Percentiles rank a stretch among this genome's conserved stretches.
These are phyloP conservation scores for Lobophora halterata DNA, from an alignment of 2,888 invertebrate species.

Conservation along the genomic window DNA sequence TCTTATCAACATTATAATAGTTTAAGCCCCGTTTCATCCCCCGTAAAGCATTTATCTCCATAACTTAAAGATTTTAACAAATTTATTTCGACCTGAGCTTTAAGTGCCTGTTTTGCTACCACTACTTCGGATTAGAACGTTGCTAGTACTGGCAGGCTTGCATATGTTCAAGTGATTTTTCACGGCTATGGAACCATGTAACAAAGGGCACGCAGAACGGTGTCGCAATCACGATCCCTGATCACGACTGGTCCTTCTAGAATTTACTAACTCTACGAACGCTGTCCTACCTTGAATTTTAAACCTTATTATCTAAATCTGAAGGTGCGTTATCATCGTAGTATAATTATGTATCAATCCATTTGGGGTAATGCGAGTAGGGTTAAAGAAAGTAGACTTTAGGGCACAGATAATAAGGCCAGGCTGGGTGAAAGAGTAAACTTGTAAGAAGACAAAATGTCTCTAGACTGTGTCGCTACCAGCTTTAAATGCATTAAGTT, in stretches of 20 bases:
- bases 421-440: constrained; percentile 33
- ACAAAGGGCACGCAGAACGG: constrained; percentile 77
- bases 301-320: constrained; percentile 25
- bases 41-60: background rate
- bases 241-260: constrained; percentile 74
- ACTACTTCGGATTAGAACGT: constrained; percentile 68
- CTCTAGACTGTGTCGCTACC: constrained; percentile 78
- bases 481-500: constrained; percentile 79
- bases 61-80: background rate
- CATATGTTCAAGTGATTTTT: constrained; percentile 80
- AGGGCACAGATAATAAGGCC: constrained; percentile 36
- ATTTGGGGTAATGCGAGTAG: constrained; percentile 36
- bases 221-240: constrained; percentile 78
- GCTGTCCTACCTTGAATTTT: constrained; percentile 27
- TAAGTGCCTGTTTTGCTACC: constrained; percentile 43
- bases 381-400: constrained; percentile 44
- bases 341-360: constrained; percentile 23
- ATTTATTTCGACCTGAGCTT: background rate
- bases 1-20: too few species aligned
- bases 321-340: constrained; percentile 26
- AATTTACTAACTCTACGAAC: constrained; percentile 56
- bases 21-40: too few species aligned
- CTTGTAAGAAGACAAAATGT: constrained; percentile 64
- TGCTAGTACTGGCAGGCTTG: constrained; percentile 61
- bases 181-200: constrained; percentile 76